Evolutionary conservation across 2,113 vertebrate genomes (phyloP).

Genomic region (Epinephelus fuscoguttatus): DNA sequence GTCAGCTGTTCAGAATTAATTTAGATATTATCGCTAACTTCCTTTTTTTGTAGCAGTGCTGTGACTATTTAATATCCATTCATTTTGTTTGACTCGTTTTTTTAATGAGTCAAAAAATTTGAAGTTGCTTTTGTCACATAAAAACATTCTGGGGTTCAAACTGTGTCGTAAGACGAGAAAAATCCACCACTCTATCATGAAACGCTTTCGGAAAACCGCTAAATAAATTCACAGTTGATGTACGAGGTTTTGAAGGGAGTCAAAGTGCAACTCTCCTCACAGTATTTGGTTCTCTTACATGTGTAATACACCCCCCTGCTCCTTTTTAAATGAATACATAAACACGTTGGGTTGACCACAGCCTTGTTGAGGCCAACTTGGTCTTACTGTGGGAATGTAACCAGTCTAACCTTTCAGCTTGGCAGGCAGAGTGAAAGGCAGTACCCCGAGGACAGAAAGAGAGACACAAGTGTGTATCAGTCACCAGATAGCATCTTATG

Average conservation of each 20-base stretch:
- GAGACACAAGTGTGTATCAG: conserved; percentile 76
- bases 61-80: background rate
- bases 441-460: conserved; percentile 73
- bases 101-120: background rate
- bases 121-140: background rate
- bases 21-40: background rate
- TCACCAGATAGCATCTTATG: conserved; percentile 81
- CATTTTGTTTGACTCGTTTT: background rate
- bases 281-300: background rate
- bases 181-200: background rate
- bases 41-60: background rate
- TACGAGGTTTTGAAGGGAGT: background rate
- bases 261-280: background rate
- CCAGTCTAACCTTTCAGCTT: conserved; percentile 72
- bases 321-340: conserved; percentile 39
- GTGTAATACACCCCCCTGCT: background rate
- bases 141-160: background rate
- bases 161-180: background rate
- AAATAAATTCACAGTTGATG: background rate
- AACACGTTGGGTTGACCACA: conserved; percentile 45
- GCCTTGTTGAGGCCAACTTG: conserved; percentile 39
- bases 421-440: conserved; percentile 72
- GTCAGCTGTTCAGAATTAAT: conserved; percentile 43
- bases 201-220: background rate
- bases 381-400: conserved; percentile 65